Evolutionary conservation across 2,888 invertebrate species (phyloP), one percentile per base, ranked within the genome.

Genomic region (Scelioninae gen. 1): DNA sequence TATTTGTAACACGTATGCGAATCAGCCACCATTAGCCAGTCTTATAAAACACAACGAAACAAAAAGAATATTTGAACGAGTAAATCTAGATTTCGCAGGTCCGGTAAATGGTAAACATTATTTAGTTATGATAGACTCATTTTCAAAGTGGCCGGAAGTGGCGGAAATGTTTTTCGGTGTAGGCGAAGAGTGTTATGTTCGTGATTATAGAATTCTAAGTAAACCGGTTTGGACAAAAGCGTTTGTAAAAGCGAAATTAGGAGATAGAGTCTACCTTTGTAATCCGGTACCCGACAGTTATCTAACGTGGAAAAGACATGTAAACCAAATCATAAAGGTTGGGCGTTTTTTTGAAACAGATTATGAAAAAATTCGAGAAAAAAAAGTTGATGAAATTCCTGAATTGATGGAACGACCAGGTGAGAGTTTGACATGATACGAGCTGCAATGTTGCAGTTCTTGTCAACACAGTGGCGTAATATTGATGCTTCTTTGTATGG

Each of bases 11-110:
- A 23, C 23, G 4, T 23, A 23, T 23, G 23, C 23, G 23, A 23
- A 23, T 4, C 23, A 23, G 23, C 23, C 23, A 23, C 23, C 23
- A 4, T 2, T 2, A 4, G 23, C 23, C 4, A 23, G 4, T 1
- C 4, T 23, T 2, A 23, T 23, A 2, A 23, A 23, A 23, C 4
- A 23, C 4, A 4, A 23, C 4, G 23, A 80, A 74, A 85, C 5
- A 83, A 85, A 53, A 45, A 47, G 23, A 65, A 69, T 31, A 82
- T 84, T 11, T n/a, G 81, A 85, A 29, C 63, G 85, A 38, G 32
- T 85, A 23, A 84, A 86, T 63, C 38, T 77, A 11, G 85, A 88
- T 58, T 87, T 82, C 65, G 40, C 82, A n/a, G 85, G 85, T 2
- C 85, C 85, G 23, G 55, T 84, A 0, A 55, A 81, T 29, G 84